Conservation (phyloP, 1,140 invertebrate species). For the Anoplophora glabripennis region DNA sequence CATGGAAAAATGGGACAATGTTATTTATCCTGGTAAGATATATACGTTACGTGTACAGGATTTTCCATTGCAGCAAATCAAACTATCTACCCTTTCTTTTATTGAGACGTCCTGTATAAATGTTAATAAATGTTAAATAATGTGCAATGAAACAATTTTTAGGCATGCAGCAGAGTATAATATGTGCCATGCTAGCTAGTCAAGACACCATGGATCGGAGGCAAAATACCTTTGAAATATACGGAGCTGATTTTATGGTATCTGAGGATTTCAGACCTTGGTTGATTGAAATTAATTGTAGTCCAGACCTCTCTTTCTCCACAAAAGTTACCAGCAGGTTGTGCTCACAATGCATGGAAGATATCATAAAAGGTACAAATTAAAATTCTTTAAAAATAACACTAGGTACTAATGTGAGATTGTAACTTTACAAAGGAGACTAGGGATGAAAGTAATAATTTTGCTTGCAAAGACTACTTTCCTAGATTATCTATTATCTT, state of each 20-base stretch:
- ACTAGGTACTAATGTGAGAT: too few species aligned
- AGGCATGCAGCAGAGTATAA: conserved; percentile 84
- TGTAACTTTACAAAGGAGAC: too few species aligned
- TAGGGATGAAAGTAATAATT: too few species aligned
- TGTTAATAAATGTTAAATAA: too few species aligned
- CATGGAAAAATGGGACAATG: conserved; percentile 70
- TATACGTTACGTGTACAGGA: too few species aligned
- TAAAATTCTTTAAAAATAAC: too few species aligned
- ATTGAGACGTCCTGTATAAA: too few species aligned
- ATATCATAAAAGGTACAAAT: conserved; percentile 82
- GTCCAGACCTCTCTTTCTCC: conserved; percentile 84
- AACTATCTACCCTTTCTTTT: too few species aligned
- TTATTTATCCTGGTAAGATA: conserved; percentile 68
- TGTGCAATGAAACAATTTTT: conserved; percentile 11
- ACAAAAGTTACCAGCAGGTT: conserved; percentile 84
- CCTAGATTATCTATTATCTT: too few species aligned
- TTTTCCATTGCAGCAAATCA: too few species aligned
- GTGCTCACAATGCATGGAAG: conserved; percentile 84
- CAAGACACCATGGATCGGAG: conserved; percentile 83
- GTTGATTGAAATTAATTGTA: conserved; percentile 94
- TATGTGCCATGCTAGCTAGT: conserved; percentile 81
- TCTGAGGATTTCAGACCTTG: conserved; percentile 86
- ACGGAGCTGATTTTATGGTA: conserved; percentile 91
- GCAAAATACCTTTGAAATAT: conserved; percentile 88
- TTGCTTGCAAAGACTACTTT: too few species aligned